Evolutionary conservation across 2,888 invertebrate genomes (phyloP).

Genomic region (Mythimna impura): DNA sequence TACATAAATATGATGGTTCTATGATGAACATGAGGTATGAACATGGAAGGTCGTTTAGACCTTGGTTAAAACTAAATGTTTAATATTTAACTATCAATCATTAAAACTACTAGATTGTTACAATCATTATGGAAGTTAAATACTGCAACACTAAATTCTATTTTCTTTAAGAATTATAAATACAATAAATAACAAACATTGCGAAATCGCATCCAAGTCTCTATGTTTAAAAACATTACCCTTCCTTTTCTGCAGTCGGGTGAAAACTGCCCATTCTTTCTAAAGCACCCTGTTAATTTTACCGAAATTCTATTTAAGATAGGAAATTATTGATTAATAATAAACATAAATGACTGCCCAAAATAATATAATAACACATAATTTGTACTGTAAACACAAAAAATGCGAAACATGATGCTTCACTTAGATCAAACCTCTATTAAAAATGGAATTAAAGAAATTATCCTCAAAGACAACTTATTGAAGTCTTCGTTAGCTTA

Average conservation of each 20-base stretch:
- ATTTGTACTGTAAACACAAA: slow-evolving; percentile 59
- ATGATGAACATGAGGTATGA: slow-evolving; percentile 37
- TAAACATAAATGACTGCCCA: slow-evolving; percentile 16
- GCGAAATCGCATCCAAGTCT: slow-evolving; percentile 30
- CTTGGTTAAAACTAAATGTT: slow-evolving; percentile 5
- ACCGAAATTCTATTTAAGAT: slow-evolving; percentile 18
- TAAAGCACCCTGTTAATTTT: slow-evolving; percentile 39
- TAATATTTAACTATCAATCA: slow-evolving; percentile 19
- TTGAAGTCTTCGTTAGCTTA: slow-evolving; percentile 9
- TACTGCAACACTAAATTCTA: slow-evolving; percentile 38
- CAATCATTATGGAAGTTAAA: slow-evolving; percentile 32
- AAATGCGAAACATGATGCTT: slow-evolving; percentile 9
- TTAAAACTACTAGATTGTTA: slow-evolving; percentile 32
- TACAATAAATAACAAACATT: slow-evolving; percentile 36
- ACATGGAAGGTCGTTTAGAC: slow-evolving; percentile 15
- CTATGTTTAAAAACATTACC: slow-evolving; percentile 27
- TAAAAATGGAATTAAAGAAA: slow-evolving; percentile 19
- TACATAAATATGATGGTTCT: slow-evolving; percentile 34
- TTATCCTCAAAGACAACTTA: neutral
- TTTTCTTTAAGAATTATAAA: slow-evolving; percentile 20
- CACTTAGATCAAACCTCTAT: neutral
- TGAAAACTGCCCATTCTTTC: slow-evolving; percentile 16
- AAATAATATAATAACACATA: slow-evolving; percentile 38
- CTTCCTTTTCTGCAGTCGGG: slow-evolving; percentile 12
- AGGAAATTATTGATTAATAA: slow-evolving; percentile 9